A percentile compares a stretch with the other conserved stretches of the same genome.
phyloP scores from a whole-genome alignment of 2,888 invertebrate genomes.

The Ormyrus pomaceus region DNA sequence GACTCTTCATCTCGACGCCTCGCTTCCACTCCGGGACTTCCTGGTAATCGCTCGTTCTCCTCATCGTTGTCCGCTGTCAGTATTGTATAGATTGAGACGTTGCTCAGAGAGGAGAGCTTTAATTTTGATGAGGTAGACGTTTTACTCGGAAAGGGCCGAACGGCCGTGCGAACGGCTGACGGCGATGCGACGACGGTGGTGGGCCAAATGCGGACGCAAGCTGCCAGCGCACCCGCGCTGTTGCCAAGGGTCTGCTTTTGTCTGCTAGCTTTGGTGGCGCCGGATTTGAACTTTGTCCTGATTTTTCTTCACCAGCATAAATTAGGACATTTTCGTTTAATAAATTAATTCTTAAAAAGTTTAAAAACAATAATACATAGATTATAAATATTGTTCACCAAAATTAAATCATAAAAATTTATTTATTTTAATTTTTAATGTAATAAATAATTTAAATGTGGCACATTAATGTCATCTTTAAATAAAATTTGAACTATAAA shows the following conservation, averaged over 20 bases:
- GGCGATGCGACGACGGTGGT: neutral
- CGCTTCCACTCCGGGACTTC: neutral
- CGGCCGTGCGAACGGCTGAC: neutral
- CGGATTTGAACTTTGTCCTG: conserved; percentile 6
- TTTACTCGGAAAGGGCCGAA: neutral
- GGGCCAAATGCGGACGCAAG: conserved; percentile 2
- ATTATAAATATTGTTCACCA: too few relatives aligned
- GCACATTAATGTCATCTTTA: too few relatives aligned
- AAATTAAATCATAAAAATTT: too few relatives aligned
- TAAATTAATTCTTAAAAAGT: too few relatives aligned
- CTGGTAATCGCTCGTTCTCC: neutral
- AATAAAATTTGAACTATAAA: too few relatives aligned
- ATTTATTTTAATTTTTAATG: too few relatives aligned
- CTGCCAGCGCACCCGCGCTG: conserved; percentile 34
- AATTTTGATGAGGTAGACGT: neutral
- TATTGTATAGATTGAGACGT: neutral
- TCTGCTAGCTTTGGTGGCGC: conserved; percentile 31
- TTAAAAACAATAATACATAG: too few relatives aligned
- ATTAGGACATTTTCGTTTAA: too few relatives aligned
- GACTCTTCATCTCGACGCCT: too few relatives aligned
- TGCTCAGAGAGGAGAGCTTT: neutral
- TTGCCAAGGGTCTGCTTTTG: conserved; percentile 32
- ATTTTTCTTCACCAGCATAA: too few relatives aligned
- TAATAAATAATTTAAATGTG: too few relatives aligned
- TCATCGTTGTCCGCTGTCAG: neutral